Percentiles rank a stretch among this genome's conserved stretches.
Conservation (phyloP, 2,888 invertebrate genomes). For the Leptinotarsa peninsularis region DNA sequence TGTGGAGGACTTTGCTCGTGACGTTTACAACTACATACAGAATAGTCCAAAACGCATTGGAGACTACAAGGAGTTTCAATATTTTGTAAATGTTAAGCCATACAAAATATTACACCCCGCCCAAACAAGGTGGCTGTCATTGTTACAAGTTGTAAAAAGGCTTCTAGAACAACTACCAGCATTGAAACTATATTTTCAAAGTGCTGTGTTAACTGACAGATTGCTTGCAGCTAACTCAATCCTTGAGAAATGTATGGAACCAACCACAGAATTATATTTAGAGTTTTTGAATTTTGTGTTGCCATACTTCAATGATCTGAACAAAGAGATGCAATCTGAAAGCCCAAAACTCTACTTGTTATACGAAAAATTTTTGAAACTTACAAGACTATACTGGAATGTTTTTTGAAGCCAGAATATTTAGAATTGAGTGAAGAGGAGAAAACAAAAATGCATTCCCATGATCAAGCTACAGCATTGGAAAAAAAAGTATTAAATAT, state of each 20-base stretch:
- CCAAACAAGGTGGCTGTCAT: background rate
- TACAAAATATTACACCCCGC: background rate
- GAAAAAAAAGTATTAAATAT: slow-evolving; percentile 1
- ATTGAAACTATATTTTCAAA: background rate
- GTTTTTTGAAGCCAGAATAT: slow-evolving; percentile 20
- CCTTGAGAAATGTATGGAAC: background rate
- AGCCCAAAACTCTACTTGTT: slow-evolving; percentile 10
- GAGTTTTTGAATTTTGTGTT: background rate
- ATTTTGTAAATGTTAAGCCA: background rate
- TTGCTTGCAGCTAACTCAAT: background rate
- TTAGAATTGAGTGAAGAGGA: slow-evolving; percentile 14
- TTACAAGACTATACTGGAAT: slow-evolving; percentile 22
- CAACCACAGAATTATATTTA: background rate
- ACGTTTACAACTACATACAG: background rate
- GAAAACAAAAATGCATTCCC: slow-evolving; percentile 16
- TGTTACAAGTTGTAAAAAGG: background rate
- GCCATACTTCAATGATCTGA: background rate
- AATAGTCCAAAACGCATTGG: background rate
- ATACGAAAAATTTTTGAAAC: background rate
- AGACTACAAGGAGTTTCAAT: background rate
- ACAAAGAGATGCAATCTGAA: slow-evolving; percentile 23
- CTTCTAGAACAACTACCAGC: background rate
- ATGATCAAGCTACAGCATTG: slow-evolving; percentile 4
- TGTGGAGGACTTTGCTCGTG: background rate
- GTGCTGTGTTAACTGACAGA: background rate